Base-by-base conservation (phyloP, 35 echinoderm and acorn worm species). In the Heliocidaris erythrogramma region DNA sequence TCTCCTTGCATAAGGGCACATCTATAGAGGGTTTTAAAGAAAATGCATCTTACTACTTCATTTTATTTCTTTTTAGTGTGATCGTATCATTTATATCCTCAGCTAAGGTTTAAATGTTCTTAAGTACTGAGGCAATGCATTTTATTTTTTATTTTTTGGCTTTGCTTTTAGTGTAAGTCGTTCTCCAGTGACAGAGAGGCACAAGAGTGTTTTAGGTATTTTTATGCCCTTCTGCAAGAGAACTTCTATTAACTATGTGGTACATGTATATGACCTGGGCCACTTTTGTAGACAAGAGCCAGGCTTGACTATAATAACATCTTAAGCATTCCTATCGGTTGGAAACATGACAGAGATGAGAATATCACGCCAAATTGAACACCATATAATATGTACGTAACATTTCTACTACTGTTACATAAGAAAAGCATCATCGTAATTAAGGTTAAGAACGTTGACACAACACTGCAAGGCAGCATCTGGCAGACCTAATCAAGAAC, bases 1-100 rank as follows among this genome's bases (percentile, higher is more conserved):
- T 89, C 47, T 89, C 47, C 87, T 89, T 86, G 32, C 87, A 89
- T 30, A 89, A 89, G 31, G 18, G 31, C 87, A 89, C 32, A 89
- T 47, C 30, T 9, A 47, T 35, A 32, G 24, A 89, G 5, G 65
- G 7, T 78, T 42, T 5, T 27, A 78, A 7, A 78, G 18, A 78
- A 78, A 42, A 56, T 56, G 11, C 52, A 56, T 56, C 18, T 27
- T 78, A 0, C 18, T 9, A 78, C 21, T 56, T 13, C 52, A n/a
- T 78, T 69, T 27, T 27, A 5, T 24, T 42, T 42, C 35, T 42
- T n/a, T n/a, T 24, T 27, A 78, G 65, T 6, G 17, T n/a, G 65
- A 21, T 78, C 35, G n/a, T n/a, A 27, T 69, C 61, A 69, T 27
- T 78, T 78, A 27, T 78, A 78, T 78, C 65, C 27, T 78, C 21